A percentile compares a stretch with the other conserved stretches of the same genome.
Evolutionary conservation across 2,113 vertebrate genomes (phyloP).

Genomic region (Amphiprion percula): DNA sequence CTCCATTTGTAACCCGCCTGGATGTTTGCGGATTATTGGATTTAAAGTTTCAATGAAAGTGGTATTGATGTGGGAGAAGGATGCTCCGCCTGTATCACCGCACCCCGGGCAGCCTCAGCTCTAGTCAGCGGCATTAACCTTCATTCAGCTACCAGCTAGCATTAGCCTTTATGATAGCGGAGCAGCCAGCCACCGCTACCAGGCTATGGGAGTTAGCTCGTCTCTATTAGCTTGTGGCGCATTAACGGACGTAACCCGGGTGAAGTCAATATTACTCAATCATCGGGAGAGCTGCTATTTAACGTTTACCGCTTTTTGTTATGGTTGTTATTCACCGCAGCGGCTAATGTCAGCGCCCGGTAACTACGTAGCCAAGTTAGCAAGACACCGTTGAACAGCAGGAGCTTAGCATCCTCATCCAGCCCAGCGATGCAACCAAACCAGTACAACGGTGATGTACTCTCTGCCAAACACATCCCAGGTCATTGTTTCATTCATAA

Average conservation of each 20-base stretch:
- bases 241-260: constrained; percentile 1
- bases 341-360: not conserved
- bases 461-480: not conserved
- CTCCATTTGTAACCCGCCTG: accelerated
- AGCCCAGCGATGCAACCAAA: constrained; percentile 22
- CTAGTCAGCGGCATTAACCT: constrained; percentile 5
- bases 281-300: not conserved
- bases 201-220: not conserved
- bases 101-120: constrained; percentile 11
- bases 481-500: not conserved
- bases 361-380: constrained; percentile 10
- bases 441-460: not conserved
- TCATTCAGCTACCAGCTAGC: constrained; percentile 16
- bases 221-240: not conserved
- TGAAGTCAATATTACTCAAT: too few species aligned
- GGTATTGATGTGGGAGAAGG: not conserved
- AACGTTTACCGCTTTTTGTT: not conserved
- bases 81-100: constrained; percentile 10
- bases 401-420: constrained; percentile 26
- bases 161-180: constrained; percentile 29
- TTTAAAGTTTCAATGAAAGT: not conserved
- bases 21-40: not conserved
- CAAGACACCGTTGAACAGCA: constrained; percentile 1
- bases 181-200: constrained; percentile 14
- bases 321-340: not conserved